Conservation (phyloP, 1,140 invertebrate genomes). For the Drosophila bipectinata region DNA sequence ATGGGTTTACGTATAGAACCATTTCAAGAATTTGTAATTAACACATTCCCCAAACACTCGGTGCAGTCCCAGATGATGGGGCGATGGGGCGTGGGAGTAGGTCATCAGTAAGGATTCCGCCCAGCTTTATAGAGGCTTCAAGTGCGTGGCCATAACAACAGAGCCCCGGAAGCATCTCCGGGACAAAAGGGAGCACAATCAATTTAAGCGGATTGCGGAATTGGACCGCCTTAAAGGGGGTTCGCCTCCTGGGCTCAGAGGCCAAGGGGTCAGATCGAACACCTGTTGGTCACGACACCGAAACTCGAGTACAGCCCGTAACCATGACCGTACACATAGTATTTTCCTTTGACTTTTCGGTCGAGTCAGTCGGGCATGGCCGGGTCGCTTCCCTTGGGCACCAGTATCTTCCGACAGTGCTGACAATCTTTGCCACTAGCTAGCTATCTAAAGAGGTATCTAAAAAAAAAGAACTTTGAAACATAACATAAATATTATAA, state of each 20-base stretch:
- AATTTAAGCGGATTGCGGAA: constrained; percentile 70
- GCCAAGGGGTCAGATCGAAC: constrained; percentile 26
- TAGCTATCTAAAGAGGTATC: neutral
- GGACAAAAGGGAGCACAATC: constrained; percentile 53
- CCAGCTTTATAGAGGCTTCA: constrained; percentile 26
- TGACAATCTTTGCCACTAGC: neutral
- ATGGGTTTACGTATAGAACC: constrained; percentile 38
- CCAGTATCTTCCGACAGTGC: neutral
- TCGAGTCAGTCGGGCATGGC: constrained; percentile 15
- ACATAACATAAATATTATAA: neutral
- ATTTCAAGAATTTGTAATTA: constrained; percentile 75
- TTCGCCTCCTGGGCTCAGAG: constrained; percentile 10
- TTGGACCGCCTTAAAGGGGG: constrained; percentile 37
- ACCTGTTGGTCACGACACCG: constrained; percentile 38
- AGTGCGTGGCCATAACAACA: constrained; percentile 32
- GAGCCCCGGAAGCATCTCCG: neutral
- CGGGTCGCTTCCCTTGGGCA: constrained; percentile 21
- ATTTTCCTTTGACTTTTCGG: constrained; percentile 1
- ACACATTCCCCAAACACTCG: constrained; percentile 45
- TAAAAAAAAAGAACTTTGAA: no score
- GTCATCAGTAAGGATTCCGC: constrained; percentile 1
- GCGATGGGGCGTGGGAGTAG: neutral
- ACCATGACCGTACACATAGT: constrained; percentile 17
- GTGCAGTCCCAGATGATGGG: neutral
- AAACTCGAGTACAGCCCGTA: constrained; percentile 6